Evolutionary conservation across 2,113 vertebrate species (phyloP).

Genomic region (Pelmatolapia mariae): DNA sequence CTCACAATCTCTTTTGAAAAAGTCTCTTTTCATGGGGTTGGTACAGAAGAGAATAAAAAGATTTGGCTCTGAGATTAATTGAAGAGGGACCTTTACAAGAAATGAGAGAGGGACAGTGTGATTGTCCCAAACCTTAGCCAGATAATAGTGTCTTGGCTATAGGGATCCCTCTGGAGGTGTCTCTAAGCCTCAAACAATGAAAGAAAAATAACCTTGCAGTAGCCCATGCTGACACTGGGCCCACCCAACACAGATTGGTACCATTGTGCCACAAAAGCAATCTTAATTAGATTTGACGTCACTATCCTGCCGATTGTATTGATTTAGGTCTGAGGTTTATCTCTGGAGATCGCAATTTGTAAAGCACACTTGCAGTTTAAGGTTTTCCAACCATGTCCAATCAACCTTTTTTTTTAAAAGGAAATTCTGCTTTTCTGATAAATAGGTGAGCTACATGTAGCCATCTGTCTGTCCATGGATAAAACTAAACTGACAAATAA

Average conservation of each 20-base stretch:
- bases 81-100: conserved; percentile 61
- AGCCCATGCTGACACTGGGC: conserved; percentile 38
- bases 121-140: conserved; percentile 55
- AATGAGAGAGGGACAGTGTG: conserved; percentile 44
- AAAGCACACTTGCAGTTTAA: conserved; percentile 28
- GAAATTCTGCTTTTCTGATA: background rate
- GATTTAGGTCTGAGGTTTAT: conserved; percentile 32
- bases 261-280: conserved; percentile 49
- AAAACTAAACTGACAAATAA: background rate
- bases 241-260: conserved; percentile 57
- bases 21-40: conserved; percentile 32
- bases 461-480: background rate
- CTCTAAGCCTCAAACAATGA: conserved; percentile 67
- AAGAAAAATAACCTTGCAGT: conserved; percentile 52
- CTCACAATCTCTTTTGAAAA: conserved; percentile 33
- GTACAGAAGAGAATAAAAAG: conserved; percentile 56
- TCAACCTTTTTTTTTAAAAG: background rate
- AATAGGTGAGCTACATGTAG: background rate
- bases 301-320: conserved; percentile 38
- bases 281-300: conserved; percentile 72
- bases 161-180: conserved; percentile 53
- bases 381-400: conserved; percentile 39
- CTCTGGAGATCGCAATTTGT: conserved; percentile 49
- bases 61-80: conserved; percentile 65
- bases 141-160: conserved; percentile 64